These are phyloP conservation scores for Pelodiscus sinensis DNA, from an alignment of 2,113 vertebrate genomes.

Conservation along the genomic window DNA sequence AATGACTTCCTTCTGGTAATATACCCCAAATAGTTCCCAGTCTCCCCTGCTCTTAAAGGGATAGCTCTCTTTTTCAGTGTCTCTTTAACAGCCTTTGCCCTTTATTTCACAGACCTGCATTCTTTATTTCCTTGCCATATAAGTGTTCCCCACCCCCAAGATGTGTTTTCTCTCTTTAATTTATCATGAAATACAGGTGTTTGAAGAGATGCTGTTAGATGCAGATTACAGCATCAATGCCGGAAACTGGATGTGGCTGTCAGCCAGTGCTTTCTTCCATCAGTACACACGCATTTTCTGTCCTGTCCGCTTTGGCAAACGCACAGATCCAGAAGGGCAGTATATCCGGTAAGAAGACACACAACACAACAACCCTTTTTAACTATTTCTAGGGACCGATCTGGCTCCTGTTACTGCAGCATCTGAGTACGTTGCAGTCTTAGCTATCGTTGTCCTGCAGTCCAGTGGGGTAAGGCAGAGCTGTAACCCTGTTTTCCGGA, in stretches of 20 bases:
- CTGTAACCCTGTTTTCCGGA: fast-evolving
- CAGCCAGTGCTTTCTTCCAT: constrained; percentile 75
- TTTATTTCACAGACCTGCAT: not conserved
- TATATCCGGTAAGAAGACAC: constrained; percentile 50
- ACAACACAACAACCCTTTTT: fast-evolving
- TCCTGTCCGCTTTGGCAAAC: constrained; percentile 63
- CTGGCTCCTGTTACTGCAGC: not conserved
- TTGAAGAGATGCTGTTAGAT: constrained; percentile 75
- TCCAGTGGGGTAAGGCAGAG: not conserved
- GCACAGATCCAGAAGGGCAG: constrained; percentile 63
- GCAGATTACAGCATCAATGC: constrained; percentile 75
- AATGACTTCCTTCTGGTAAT: not conserved
- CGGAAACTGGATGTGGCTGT: constrained; percentile 78
- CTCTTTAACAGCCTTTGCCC: not conserved
- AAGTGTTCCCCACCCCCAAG: not conserved
- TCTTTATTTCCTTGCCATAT: fast-evolving
- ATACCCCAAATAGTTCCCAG: not conserved
- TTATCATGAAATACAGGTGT: constrained; percentile 55
- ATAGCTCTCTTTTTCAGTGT: not conserved
- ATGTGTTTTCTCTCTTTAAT: not conserved
- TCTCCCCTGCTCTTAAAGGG: not conserved
- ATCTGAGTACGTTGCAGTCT: not conserved
- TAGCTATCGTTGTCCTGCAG: not conserved
- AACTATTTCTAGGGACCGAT: fast-evolving
- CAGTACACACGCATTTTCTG: constrained; percentile 70